A percentile compares a stretch with the other conserved stretches of the same genome.
phyloP scores from a whole-genome alignment of 2,113 vertebrate species.

The Leptocoma aspasia region DNA sequence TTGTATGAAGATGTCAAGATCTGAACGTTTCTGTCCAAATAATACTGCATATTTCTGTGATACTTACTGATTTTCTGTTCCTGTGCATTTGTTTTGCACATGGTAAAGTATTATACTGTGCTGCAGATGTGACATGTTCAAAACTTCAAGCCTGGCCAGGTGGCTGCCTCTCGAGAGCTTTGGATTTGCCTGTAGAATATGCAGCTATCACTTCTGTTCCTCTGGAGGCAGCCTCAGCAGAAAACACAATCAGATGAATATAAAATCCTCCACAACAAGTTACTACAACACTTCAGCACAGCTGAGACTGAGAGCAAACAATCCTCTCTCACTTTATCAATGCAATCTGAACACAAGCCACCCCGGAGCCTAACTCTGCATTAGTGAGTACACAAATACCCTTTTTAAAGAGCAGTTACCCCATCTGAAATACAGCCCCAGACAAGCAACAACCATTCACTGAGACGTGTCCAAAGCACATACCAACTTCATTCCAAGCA shows the following conservation, averaged over 20 bases:
- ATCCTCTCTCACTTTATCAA: neutral
- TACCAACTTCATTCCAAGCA: neutral
- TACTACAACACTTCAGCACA: neutral
- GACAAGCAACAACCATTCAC: neutral
- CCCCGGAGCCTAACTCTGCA: neutral
- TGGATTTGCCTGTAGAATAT: slow-evolving; percentile 6
- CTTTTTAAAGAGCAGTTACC: neutral
- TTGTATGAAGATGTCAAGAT: slow-evolving; percentile 3
- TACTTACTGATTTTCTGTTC: slow-evolving; percentile 12
- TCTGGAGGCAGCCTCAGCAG: neutral
- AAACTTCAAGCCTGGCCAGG: slow-evolving; percentile 6
- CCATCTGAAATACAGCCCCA: neutral
- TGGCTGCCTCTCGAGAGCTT: neutral
- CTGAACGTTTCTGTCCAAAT: neutral
- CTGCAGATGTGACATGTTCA: neutral
- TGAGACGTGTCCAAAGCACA: neutral
- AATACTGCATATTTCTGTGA: neutral
- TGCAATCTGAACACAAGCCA: neutral
- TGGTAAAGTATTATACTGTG: neutral
- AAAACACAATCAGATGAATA: neutral
- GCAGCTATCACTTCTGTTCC: neutral
- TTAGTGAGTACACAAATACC: neutral
- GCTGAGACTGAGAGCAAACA: slow-evolving; percentile 5
- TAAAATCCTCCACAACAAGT: slow-evolving; percentile 13
- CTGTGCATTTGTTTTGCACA: slow-evolving; percentile 18